These are phyloP conservation scores for Rhagophthalmus giganteus DNA, from an alignment of 2,888 invertebrate genomes.

Conservation along the genomic window DNA sequence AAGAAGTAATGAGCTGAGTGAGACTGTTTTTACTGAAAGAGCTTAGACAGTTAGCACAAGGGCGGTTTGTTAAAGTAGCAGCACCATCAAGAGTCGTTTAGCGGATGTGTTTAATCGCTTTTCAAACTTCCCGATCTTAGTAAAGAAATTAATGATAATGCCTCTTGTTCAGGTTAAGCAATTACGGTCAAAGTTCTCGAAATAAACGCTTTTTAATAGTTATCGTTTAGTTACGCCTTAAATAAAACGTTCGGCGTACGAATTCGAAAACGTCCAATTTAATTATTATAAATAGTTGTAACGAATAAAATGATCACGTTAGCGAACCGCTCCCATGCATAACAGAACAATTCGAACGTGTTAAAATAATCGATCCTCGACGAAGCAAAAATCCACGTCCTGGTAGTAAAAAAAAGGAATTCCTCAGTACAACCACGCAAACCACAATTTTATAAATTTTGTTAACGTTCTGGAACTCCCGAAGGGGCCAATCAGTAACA, in stretches of 20 bases:
- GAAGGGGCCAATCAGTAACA: conserved; percentile 26
- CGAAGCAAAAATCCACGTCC: too few species aligned
- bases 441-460: conserved; percentile 18
- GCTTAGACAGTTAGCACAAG: conserved; percentile 2
- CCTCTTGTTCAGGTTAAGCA: conserved; percentile 12
- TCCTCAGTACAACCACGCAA: conserved; percentile 3
- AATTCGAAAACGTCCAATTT: too few species aligned
- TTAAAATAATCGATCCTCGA: too few species aligned
- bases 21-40: conserved; percentile 10
- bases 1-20: conserved; percentile 23
- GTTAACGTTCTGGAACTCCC: conserved; percentile 12
- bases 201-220: conserved; percentile 5
- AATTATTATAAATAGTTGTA: too few species aligned
- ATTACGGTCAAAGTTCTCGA: conserved; percentile 9
- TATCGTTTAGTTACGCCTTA: conserved; percentile 5
- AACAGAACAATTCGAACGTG: conserved; percentile 16
- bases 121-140: conserved; percentile 11
- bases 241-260: conserved; percentile 14
- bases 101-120: conserved; percentile 22
- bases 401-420: too few species aligned
- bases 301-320: too few species aligned
- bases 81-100: conserved; percentile 10
- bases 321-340: too few species aligned
- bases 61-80: conserved; percentile 18
- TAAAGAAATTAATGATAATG: conserved; percentile 16